Evolutionary conservation across 1,140 invertebrate genomes (phyloP), one percentile per base, ranked within the genome.

Genomic region (Hyposmocoma kahamanoa): DNA sequence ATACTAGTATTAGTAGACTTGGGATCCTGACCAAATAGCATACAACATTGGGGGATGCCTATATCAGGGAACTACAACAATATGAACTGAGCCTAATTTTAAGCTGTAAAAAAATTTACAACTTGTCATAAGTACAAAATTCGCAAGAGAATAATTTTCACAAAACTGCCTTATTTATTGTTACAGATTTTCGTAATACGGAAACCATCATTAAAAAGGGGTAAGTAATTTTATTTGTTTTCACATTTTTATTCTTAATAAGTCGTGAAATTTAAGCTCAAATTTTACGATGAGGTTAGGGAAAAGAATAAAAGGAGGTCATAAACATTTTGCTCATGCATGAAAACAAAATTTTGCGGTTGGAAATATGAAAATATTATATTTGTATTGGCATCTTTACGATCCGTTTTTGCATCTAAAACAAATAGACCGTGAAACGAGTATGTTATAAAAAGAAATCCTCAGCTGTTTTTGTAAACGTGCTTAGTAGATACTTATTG

Each of bases 331-430:
- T n/a, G n/a, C n/a, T n/a, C n/a, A n/a, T n/a, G n/a, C n/a, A n/a
- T n/a, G n/a, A n/a, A n/a, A n/a, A n/a, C n/a, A 36, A 36, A 36
- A 15, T 36, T 34, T 36, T 36, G 32, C 32, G 32, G 32, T 36
- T 36, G 15, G 32, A n/a, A n/a, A n/a, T n/a, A n/a, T 5, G 15
- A 36, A n/a, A 17, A 17, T 36, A 17, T 36, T 17, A 17, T 36
- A 13, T 36, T 10, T 6, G 32, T 2, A 15, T 36, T 8, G 8
- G 32, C 32, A 15, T 36, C n/a, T n/a, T n/a, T n/a, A n/a, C n/a
- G n/a, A n/a, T 36, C 18, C 18, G 32, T 36, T 36, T 36, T 36
- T 36, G 18, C 8, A 36, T 15, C 32, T n/a, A 36, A 13, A 17
- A 15, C 15, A 36, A 36, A 36, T 36, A 36, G 9, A 1, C 32